These are phyloP conservation scores for Cataglyphis cursor DNA, from an alignment of 2,888 invertebrate species.

Conservation along the genomic window DNA sequence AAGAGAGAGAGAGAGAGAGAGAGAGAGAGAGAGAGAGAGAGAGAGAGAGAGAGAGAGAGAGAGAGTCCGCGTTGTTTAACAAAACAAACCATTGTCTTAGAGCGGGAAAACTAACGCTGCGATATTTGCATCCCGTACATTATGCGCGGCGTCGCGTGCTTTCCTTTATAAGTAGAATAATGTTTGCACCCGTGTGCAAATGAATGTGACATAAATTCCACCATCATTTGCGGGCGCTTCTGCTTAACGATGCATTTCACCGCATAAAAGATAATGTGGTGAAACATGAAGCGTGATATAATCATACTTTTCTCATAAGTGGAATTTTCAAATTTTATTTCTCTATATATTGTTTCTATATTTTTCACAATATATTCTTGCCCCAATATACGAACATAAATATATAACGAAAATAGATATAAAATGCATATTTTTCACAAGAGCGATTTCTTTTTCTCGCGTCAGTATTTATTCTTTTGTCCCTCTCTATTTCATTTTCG, in stretches of 20 bases:
- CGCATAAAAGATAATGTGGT: slow-evolving; percentile 8
- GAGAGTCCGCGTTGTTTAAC: slow-evolving; percentile 18
- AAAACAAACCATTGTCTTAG: slow-evolving; percentile 38
- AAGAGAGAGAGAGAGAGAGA: slow-evolving; percentile 3
- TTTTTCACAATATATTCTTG: slow-evolving; percentile 5
- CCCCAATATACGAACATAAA: neutral
- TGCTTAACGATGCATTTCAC: slow-evolving; percentile 38
- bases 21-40: no score
- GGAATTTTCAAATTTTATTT: neutral
- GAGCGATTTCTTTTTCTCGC: neutral
- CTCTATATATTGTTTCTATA: neutral
- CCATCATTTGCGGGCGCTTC: slow-evolving; percentile 22
- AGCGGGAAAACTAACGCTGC: slow-evolving; percentile 27
- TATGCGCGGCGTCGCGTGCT: slow-evolving; percentile 7
- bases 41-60: neutral
- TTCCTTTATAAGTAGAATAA: slow-evolving; percentile 30
- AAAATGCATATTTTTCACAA: neutral
- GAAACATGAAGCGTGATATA: slow-evolving; percentile 26
- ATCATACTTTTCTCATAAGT: slow-evolving; percentile 10
- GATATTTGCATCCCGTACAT: slow-evolving; percentile 42
- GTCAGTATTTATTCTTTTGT: neutral
- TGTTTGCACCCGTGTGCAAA: slow-evolving; percentile 44
- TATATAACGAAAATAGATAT: neutral
- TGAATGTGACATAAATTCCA: slow-evolving; percentile 64
- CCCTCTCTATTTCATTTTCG: neutral